Conservation (phyloP, 2,888 invertebrate genomes). For the Endomychus coccineus region DNA sequence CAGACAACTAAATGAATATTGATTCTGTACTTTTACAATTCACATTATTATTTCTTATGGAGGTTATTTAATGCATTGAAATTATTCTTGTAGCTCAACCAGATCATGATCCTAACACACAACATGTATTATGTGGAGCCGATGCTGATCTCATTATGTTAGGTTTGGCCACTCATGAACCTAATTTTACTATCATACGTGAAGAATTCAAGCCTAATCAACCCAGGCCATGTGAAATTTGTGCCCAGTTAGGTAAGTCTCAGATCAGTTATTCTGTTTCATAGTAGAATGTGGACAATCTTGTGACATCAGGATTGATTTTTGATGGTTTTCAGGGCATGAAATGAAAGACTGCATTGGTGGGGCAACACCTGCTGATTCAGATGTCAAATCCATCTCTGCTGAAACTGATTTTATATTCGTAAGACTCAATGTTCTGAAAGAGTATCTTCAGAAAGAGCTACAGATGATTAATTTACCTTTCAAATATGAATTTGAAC, state of each 20-base stretch:
- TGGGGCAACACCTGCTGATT: slow-evolving; percentile 39
- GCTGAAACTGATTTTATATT: slow-evolving; percentile 75
- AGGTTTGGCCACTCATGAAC: slow-evolving; percentile 97
- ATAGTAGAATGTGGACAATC: slow-evolving; percentile 4
- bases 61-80: not conserved
- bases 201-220: slow-evolving; percentile 99
- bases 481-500: slow-evolving; percentile 89
- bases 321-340: slow-evolving; percentile 70
- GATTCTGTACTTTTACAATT: slow-evolving; percentile 4
- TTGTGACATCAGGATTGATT: not conserved
- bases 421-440: slow-evolving; percentile 82
- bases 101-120: slow-evolving; percentile 95
- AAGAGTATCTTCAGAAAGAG: slow-evolving; percentile 90
- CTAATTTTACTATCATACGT: slow-evolving; percentile 95
- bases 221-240: slow-evolving; percentile 91
- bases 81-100: slow-evolving; percentile 62
- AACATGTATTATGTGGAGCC: slow-evolving; percentile 95
- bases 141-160: slow-evolving; percentile 98
- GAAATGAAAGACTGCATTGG: slow-evolving; percentile 92
- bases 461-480: slow-evolving; percentile 87
- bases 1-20: not conserved
- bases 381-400: slow-evolving; percentile 52
- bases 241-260: slow-evolving; percentile 65
- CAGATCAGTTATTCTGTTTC: slow-evolving; percentile 2
- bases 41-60: not conserved